Percentiles rank a stretch among this genome's conserved stretches.
phyloP scores from a whole-genome alignment of 2,888 invertebrate genomes.

The Trachelus stipa region DNA sequence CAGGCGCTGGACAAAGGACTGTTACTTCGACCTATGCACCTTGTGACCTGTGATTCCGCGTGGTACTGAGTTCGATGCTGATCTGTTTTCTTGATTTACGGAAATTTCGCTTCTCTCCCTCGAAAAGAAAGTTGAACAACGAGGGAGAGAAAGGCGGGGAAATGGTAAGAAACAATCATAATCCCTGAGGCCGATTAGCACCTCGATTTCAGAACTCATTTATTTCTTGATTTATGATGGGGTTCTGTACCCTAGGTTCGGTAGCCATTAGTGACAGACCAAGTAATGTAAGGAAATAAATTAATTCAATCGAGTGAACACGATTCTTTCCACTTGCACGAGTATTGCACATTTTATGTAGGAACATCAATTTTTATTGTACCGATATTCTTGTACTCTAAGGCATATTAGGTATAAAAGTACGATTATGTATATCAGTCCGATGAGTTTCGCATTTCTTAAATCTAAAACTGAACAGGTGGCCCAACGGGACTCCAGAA shows the following conservation, averaged over 20 bases:
- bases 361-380: background rate
- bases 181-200: background rate
- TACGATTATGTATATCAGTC: background rate
- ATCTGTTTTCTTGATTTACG: background rate
- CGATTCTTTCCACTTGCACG: background rate
- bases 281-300: background rate
- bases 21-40: background rate
- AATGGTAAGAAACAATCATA: background rate
- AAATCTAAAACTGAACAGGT: background rate
- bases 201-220: background rate
- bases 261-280: background rate
- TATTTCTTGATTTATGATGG: background rate
- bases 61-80: too few species aligned
- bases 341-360: background rate
- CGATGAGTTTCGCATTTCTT: background rate
- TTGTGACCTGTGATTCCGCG: background rate
- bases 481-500: background rate
- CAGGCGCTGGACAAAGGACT: background rate
- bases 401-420: background rate
- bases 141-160: background rate
- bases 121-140: background rate
- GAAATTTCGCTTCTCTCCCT: background rate
- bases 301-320: background rate
- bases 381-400: background rate
- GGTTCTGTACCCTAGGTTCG: background rate